Percentiles rank a stretch among this genome's conserved stretches.
Evolutionary conservation across 2,113 vertebrate genomes (phyloP).

Genomic region (Crypturellus undulatus): DNA sequence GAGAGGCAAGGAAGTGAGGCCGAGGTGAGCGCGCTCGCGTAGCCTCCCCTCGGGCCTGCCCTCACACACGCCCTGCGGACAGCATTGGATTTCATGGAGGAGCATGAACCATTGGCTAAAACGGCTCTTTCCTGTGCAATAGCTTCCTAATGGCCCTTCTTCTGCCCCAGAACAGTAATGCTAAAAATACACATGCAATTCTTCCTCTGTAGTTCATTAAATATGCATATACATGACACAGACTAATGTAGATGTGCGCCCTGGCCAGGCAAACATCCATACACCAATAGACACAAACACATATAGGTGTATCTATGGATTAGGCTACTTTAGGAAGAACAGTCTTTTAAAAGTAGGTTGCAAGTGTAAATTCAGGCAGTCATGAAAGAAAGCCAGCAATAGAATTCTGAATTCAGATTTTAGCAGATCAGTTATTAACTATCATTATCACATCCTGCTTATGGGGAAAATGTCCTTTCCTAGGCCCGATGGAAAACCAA

Average conservation of each 20-base stretch:
- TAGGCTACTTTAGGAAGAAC: background rate
- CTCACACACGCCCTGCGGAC: background rate
- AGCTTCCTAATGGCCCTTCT: background rate
- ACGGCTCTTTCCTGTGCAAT: background rate
- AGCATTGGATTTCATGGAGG: background rate
- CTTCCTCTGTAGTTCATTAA: background rate
- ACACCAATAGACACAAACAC: rapidly evolving
- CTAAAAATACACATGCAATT: background rate
- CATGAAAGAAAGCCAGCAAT: background rate
- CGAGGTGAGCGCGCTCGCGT: background rate
- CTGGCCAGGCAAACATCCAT: rapidly evolving
- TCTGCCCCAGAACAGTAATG: rapidly evolving
- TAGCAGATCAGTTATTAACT: background rate
- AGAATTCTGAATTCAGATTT: background rate
- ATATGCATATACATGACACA: rapidly evolving
- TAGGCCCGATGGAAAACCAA: background rate
- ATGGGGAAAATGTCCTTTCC: background rate
- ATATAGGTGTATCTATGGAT: rapidly evolving
- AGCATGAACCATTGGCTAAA: background rate
- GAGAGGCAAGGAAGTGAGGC: background rate
- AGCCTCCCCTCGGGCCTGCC: background rate
- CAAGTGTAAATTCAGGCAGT: background rate
- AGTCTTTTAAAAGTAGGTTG: background rate
- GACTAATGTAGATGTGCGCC: background rate
- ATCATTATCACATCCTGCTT: background rate